Conservation (phyloP, 2,888 invertebrate genomes). For the Perithous albicinctus region DNA sequence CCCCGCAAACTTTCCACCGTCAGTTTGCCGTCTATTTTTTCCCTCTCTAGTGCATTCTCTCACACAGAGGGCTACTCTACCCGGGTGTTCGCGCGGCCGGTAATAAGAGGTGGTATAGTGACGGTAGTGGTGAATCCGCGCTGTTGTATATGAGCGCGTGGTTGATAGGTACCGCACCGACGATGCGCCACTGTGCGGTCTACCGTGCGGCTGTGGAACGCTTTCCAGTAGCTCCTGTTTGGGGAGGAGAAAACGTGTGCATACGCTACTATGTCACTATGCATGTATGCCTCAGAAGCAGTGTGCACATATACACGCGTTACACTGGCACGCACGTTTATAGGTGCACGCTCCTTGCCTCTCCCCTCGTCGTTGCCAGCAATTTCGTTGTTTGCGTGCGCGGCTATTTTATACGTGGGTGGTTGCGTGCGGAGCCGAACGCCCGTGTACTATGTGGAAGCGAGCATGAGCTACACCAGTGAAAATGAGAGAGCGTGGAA, state of each 20-base stretch:
- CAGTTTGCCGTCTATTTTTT: not conserved
- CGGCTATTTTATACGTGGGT: constrained; percentile 44
- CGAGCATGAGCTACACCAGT: constrained; percentile 8
- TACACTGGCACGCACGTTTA: not conserved
- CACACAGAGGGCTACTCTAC: not conserved
- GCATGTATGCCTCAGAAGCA: constrained; percentile 2
- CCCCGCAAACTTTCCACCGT: constrained; percentile 29
- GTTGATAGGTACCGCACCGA: constrained; percentile 49
- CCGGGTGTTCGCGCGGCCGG: constrained; percentile 9
- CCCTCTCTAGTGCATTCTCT: not conserved
- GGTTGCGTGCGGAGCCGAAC: constrained; percentile 40
- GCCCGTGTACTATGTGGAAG: constrained; percentile 35
- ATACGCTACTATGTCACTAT: not conserved
- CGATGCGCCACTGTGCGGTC: constrained; percentile 70
- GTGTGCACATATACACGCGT: constrained; percentile 17
- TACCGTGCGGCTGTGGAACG: constrained; percentile 53
- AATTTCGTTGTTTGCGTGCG: constrained; percentile 36
- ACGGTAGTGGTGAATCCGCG: constrained; percentile 40
- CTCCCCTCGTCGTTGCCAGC: constrained; percentile 5
- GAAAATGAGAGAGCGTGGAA: constrained; percentile 1
- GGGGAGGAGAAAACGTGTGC: not conserved
- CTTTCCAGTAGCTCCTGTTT: constrained; percentile 33
- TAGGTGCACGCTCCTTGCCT: constrained; percentile 21
- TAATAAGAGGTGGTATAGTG: constrained; percentile 19
- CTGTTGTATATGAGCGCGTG: constrained; percentile 20